phyloP scores from a whole-genome alignment of 2,888 invertebrate species.

The Hanleya hanleyi region DNA sequence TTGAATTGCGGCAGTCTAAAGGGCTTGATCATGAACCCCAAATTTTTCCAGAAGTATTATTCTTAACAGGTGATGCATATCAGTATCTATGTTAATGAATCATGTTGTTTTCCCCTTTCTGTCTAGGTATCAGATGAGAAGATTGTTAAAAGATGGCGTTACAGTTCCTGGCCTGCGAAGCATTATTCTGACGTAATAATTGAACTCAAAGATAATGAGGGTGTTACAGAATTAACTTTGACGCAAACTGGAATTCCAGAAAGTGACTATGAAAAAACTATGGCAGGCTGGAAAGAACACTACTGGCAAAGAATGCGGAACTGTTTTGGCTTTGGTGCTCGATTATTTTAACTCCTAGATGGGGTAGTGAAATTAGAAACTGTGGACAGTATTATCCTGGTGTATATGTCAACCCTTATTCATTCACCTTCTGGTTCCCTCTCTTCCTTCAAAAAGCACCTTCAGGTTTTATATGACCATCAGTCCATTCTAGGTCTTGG shows the following conservation, averaged over 20 bases:
- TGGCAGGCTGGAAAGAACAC: constrained; percentile 89
- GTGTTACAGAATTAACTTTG: constrained; percentile 88
- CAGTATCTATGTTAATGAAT: too few species aligned
- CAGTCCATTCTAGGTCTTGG: too few species aligned
- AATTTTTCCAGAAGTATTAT: too few species aligned
- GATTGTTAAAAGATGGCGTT: constrained; percentile 93
- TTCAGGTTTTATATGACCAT: too few species aligned
- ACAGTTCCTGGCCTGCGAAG: constrained; percentile 94
- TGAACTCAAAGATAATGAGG: constrained; percentile 88
- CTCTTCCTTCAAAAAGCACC: too few species aligned
- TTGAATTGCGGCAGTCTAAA: too few species aligned
- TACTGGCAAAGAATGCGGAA: constrained; percentile 97
- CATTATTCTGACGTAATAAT: constrained; percentile 93
- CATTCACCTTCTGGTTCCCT: neutral
- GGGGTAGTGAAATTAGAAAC: too few species aligned
- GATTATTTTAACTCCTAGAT: constrained; percentile 69
- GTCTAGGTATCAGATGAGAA: constrained; percentile 84
- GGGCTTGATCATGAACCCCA: too few species aligned
- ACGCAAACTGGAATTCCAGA: constrained; percentile 90
- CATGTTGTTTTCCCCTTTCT: too few species aligned
- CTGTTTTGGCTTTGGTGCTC: constrained; percentile 88
- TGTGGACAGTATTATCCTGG: too few species aligned
- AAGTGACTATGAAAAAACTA: constrained; percentile 83
- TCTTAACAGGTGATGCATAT: too few species aligned
- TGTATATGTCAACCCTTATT: neutral